Evolutionary conservation across 2,888 invertebrate species (phyloP).

Genomic region (Drosophila neotestacea): DNA sequence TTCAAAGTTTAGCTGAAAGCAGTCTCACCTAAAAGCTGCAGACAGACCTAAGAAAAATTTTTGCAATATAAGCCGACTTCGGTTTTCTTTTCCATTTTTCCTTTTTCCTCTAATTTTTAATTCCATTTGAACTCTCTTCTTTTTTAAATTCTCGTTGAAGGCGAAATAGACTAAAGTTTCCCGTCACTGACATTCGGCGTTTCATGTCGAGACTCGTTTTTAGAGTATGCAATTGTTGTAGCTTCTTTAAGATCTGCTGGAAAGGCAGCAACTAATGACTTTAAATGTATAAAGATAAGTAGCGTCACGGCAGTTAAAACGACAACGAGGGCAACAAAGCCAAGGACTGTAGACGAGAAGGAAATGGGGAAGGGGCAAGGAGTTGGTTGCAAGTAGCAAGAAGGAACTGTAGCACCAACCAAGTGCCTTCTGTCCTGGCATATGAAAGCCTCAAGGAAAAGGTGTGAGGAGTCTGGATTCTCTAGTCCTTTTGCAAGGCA

Average conservation of each 20-base stretch:
- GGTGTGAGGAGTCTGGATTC: conserved; percentile 20
- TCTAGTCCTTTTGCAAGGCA: conserved; percentile 2
- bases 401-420: conserved; percentile 11
- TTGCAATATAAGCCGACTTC: conserved; percentile 50
- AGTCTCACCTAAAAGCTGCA: conserved; percentile 51
- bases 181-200: conserved; percentile 53
- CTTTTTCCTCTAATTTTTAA: background rate
- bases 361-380: conserved; percentile 8
- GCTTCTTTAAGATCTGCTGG: conserved; percentile 47
- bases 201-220: conserved; percentile 13
- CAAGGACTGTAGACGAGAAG: conserved; percentile 19
- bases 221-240: conserved; percentile 25
- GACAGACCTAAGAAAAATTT: conserved; percentile 75
- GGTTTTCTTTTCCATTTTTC: background rate
- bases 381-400: background rate
- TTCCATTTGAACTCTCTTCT: conserved; percentile 29
- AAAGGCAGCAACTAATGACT: conserved; percentile 70
- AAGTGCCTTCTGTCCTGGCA: conserved; percentile 47
- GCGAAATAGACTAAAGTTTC: conserved; percentile 27
- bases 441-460: conserved; percentile 40
- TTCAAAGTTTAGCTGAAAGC: background rate
- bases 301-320: conserved; percentile 46
- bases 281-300: conserved; percentile 78
- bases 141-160: conserved; percentile 16
- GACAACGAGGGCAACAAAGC: conserved; percentile 41